Evolutionary conservation across 2,797 vertebrate genomes (phyloP), one percentile per base, ranked within the genome.

Genomic region (Xenops minutus): DNA sequence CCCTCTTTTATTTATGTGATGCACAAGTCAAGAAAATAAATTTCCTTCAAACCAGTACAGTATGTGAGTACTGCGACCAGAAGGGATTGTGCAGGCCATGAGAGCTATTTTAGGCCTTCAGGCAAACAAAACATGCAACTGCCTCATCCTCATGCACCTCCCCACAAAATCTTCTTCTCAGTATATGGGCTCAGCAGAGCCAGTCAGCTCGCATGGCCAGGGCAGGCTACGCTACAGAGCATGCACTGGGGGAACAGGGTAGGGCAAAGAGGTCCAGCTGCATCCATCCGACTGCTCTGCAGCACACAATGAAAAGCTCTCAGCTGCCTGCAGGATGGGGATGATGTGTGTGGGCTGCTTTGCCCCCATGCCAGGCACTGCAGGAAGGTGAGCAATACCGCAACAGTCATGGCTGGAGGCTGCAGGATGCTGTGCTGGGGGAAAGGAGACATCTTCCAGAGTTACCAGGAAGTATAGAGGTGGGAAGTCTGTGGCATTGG

Each of bases 321-420:
- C 61, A 59, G 1, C 6, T 19, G 19, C n/a, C 39, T 48, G 44
- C 41, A 85, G 26, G 13, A 10, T 32, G 44, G 17, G 16, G 23
- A 43, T 48, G 41, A 13, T 56, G 15, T 29, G 7, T 34, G 18
- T 15, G 14, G n/a, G 22, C 30, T 69, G 10, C 32, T 71, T 84
- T 7, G 2, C 15, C 49, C 30, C 26, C 14, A 6, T 18, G n/a
- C 30, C 4, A 3, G 54, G n/a, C 44, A 74, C 22, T 4, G 3
- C 0, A 0, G 56, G 20, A 46, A 39, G 19, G 11, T 9, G 16
- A 66, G 14, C 56, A 49, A 16, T 26, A 54, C 23, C 0, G 0
- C 16, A 51, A 30, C 1, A 2, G 78, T 18, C 2, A 2, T 54
- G 15, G 32, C 8, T 76, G 46, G 73, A 56, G 46, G 24, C 61